Percentiles rank a stretch among this genome's conserved stretches.
Evolutionary conservation across 1,140 invertebrate genomes (phyloP).

Genomic region (Physella acuta): DNA sequence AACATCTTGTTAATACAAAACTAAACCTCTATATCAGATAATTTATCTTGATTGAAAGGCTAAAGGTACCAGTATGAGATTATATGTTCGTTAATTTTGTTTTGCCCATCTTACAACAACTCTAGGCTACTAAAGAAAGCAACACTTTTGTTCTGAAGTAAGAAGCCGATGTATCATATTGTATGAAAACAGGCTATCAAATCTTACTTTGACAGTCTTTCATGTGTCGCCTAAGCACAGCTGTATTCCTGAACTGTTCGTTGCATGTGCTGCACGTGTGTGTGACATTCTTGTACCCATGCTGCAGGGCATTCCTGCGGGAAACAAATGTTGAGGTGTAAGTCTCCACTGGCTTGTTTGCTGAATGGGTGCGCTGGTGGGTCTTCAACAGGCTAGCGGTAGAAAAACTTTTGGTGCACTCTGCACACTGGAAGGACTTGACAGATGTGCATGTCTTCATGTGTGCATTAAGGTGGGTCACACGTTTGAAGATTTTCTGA

Average conservation of each 20-base stretch:
- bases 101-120: too few relatives aligned
- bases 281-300: constrained; percentile 41
- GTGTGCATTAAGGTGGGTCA: constrained; percentile 56
- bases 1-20: too few relatives aligned
- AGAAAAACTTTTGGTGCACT: constrained; percentile 51
- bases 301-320: constrained; percentile 55
- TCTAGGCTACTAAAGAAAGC: too few relatives aligned
- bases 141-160: too few relatives aligned
- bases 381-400: constrained; percentile 54
- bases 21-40: too few relatives aligned
- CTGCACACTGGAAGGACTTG: constrained; percentile 55
- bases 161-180: too few relatives aligned
- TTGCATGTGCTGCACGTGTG: constrained; percentile 60
- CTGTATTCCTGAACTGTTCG: constrained; percentile 60
- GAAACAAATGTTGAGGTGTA: constrained; percentile 59
- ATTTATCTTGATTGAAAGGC: too few relatives aligned
- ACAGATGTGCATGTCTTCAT: constrained; percentile 53
- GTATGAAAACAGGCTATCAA: too few relatives aligned
- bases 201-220: constrained; percentile 33
- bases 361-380: constrained; percentile 56
- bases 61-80: too few relatives aligned
- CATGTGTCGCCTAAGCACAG: constrained; percentile 60
- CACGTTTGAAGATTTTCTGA: constrained; percentile 54
- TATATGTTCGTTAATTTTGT: too few relatives aligned
- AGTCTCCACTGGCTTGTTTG: constrained; percentile 37